These are phyloP conservation scores for Anoplopoma fimbria DNA, from an alignment of 2,113 vertebrate genomes.

Conservation along the genomic window DNA sequence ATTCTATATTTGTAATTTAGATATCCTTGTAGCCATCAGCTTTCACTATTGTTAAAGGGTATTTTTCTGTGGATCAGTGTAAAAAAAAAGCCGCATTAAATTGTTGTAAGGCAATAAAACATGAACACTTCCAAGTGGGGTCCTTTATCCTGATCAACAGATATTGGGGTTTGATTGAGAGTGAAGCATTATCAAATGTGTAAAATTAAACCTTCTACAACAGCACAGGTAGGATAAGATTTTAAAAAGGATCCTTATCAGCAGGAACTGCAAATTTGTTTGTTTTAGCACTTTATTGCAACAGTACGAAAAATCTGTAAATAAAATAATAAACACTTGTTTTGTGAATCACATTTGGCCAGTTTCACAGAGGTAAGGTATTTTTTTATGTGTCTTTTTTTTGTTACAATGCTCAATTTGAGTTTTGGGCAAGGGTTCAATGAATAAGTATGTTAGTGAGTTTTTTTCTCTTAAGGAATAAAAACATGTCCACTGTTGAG, in stretches of 20 bases:
- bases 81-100: neutral
- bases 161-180: neutral
- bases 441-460: conserved; percentile 2
- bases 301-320: conserved; percentile 78
- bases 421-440: no score
- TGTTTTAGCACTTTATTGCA: conserved; percentile 78
- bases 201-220: neutral
- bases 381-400: conserved; percentile 7
- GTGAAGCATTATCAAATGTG: neutral
- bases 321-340: conserved; percentile 71
- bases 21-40: neutral
- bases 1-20: neutral
- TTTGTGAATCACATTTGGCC: conserved; percentile 69
- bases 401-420: conserved; percentile 15
- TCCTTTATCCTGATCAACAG: neutral
- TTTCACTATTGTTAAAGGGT: neutral
- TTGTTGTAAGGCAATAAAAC: neutral
- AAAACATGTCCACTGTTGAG: conserved; percentile 26
- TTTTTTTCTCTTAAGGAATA: conserved; percentile 8
- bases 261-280: conserved; percentile 18
- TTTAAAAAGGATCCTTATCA: neutral
- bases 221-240: neutral
- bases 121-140: neutral
- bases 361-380: conserved; percentile 56
- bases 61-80: neutral